phyloP scores from a whole-genome alignment of 2,113 vertebrate species.

The Arizona elegans region DNA sequence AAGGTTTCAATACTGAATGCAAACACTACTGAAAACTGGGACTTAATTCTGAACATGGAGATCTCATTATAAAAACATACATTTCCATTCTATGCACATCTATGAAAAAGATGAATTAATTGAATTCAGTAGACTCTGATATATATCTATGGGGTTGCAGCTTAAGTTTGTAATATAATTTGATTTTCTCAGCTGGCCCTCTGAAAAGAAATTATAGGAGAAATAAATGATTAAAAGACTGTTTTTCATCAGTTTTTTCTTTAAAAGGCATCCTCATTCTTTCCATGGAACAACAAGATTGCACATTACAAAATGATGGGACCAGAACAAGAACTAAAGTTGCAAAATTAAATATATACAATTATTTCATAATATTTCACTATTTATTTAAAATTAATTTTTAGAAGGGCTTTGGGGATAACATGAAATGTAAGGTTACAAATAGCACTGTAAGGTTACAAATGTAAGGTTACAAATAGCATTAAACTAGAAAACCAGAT shows the following conservation, averaged over 20 bases:
- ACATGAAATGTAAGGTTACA: too few species aligned
- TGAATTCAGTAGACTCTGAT: not conserved
- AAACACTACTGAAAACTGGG: not conserved
- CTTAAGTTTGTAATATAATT: not conserved
- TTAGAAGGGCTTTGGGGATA: too few species aligned
- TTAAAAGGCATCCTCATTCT: not conserved
- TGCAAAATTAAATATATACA: too few species aligned
- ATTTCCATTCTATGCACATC: not conserved
- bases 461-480: too few species aligned
- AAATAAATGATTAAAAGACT: not conserved
- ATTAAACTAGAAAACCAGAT: too few species aligned
- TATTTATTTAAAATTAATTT: too few species aligned
- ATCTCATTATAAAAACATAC: not conserved
- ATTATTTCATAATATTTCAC: too few species aligned
- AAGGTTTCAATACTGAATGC: not conserved
- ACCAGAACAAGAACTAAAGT: not conserved
- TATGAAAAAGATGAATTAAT: not conserved
- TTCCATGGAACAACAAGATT: not conserved
- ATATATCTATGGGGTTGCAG: not conserved
- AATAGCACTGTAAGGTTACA: too few species aligned
- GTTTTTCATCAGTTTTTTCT: not conserved
- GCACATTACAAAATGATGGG: not conserved
- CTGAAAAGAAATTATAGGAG: not conserved
- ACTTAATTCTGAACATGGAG: not conserved
- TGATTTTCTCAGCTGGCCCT: not conserved